Conservation (phyloP, 2,797 vertebrate genomes). For the Dendrocincla fuliginosa region DNA sequence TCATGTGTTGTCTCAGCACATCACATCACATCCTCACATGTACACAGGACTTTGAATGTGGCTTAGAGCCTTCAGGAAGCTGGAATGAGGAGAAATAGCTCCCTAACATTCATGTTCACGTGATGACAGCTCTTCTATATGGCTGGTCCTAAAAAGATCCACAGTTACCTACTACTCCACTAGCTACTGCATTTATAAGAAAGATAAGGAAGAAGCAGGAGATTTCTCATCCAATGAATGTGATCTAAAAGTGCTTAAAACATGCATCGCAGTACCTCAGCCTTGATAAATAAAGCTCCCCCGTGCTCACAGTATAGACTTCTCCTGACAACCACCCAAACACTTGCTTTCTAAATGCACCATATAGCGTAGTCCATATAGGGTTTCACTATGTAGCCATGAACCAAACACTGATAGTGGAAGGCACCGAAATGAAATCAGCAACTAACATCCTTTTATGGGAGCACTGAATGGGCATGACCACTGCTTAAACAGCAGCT, state of each 20-base stretch:
- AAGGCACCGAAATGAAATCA: background rate
- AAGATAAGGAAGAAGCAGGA: background rate
- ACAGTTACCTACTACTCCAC: background rate
- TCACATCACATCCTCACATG: background rate
- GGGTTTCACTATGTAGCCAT: background rate
- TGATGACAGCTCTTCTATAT: background rate
- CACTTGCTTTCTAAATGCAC: background rate
- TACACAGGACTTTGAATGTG: background rate
- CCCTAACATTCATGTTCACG: background rate
- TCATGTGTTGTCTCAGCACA: background rate
- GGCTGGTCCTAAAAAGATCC: background rate
- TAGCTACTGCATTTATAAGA: background rate
- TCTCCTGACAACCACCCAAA: background rate
- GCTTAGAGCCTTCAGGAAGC: background rate
- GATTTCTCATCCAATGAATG: background rate
- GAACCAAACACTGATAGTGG: background rate
- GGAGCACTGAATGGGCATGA: background rate
- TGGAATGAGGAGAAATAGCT: background rate
- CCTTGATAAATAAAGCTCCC: background rate
- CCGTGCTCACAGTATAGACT: background rate
- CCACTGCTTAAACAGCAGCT: background rate
- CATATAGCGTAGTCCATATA: background rate
- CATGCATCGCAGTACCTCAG: background rate
- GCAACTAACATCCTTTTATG: background rate
- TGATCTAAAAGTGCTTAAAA: background rate